Conservation (phyloP, 2,797 vertebrate species). For the Hipposideros larvatus region DNA sequence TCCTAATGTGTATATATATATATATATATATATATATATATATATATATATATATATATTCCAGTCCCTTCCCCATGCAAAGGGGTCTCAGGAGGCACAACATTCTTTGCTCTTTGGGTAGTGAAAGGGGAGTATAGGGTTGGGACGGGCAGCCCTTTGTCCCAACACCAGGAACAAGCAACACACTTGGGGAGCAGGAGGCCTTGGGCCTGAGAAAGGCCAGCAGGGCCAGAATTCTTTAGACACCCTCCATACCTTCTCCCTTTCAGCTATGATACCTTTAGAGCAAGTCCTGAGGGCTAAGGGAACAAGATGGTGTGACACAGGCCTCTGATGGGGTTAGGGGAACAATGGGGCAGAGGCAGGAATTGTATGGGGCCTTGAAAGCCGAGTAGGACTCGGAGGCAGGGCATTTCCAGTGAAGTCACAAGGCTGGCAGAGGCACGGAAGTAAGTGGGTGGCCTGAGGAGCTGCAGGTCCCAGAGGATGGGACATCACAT, state of each 20-base stretch:
- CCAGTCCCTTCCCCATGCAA: background rate
- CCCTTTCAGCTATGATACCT: background rate
- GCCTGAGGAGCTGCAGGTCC: background rate
- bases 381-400: background rate
- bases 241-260: background rate
- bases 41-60: no score
- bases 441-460: background rate
- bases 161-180: background rate
- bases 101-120: background rate
- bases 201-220: background rate
- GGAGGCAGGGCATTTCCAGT: background rate
- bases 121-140: rapidly evolving
- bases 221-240: background rate
- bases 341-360: background rate
- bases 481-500: background rate
- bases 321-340: background rate
- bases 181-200: background rate
- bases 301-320: background rate
- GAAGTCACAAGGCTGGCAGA: background rate
- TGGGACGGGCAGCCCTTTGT: background rate
- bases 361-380: background rate
- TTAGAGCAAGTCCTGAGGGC: background rate
- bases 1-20: no score
- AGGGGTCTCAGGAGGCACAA: background rate
- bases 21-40: no score